These are phyloP conservation scores for Phaonia tiefii DNA, from an alignment of 2,888 invertebrate genomes.

Conservation along the genomic window DNA sequence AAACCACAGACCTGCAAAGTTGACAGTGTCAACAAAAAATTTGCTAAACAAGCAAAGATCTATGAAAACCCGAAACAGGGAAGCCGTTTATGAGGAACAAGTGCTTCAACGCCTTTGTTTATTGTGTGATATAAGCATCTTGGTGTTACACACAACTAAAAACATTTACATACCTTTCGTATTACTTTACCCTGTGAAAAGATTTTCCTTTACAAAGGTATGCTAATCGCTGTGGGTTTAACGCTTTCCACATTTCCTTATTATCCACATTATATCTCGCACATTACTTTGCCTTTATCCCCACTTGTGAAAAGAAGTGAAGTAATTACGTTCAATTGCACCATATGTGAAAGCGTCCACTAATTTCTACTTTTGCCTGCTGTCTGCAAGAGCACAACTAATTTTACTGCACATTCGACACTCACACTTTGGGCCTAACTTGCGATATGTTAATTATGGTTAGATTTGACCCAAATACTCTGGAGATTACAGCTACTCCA, in stretches of 20 bases:
- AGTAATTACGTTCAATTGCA: conserved; percentile 54
- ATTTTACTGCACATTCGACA: conserved; percentile 2
- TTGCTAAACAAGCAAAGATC: too few species aligned
- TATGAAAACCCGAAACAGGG: too few species aligned
- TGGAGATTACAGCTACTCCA: neutral
- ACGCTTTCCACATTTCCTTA: conserved; percentile 49
- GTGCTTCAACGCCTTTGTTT: too few species aligned
- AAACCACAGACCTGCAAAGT: too few species aligned
- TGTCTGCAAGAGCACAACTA: too few species aligned
- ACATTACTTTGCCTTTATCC: conserved; percentile 44
- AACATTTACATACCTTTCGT: too few species aligned
- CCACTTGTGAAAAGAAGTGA: conserved; percentile 47
- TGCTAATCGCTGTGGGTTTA: conserved; percentile 45
- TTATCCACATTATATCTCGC: conserved; percentile 34
- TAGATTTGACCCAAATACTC: conserved; percentile 56
- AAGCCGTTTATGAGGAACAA: too few species aligned
- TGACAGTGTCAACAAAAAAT: too few species aligned
- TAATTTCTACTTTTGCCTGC: conserved; percentile 56
- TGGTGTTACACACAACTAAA: too few species aligned
- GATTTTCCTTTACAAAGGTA: conserved; percentile 22
- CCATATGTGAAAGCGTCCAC: conserved; percentile 53
- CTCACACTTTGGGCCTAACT: neutral
- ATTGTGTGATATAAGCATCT: too few species aligned
- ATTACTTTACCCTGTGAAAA: neutral
- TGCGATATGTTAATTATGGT: conserved; percentile 60